Evolutionary conservation across 2,888 invertebrate genomes (phyloP), one percentile per base, ranked within the genome.

Genomic region (Homarus gammarus): DNA sequence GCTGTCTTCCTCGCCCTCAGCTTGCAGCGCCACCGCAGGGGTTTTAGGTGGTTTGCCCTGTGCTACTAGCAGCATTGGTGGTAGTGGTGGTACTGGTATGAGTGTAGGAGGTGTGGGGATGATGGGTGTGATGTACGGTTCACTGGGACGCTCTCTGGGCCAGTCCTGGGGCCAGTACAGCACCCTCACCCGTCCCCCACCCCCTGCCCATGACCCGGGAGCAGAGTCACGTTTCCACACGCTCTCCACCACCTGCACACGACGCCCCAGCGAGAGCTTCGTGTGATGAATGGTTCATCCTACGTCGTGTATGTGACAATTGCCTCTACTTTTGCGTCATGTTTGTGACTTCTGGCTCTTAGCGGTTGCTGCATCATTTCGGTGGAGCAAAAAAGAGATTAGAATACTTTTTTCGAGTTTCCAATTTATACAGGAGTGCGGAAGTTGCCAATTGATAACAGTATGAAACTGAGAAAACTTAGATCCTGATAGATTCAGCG

Each of bases 191-290:
- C 51, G 73, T n/a, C 84, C 84, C 12, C 84, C 84, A n/a, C 84
- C 84, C 2, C 84, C 75, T 0, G 56, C 84, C 38, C 75, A 84
- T 61, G 84, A 84, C 31, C 84, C 51, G 1, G 70, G 40, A 27
- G 75, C 44, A 27, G 84, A 56, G 10, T 27, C 84, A 8, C 73
- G 84, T 6, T 84, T 84, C 38, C 84, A 84, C 75, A 84, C 84
- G 12, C 84, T 75, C 27, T 84, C 84, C 1, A 22, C 84, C 15
- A 40, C 70, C 18, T 84, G 84, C 27, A 84, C 84, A 3, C 84
- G 84, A 61, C 73, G 84, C 27, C 83, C 83, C 36, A 83, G 83
- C 64, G 83, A 83, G 83, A 83, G 83, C 36, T 83, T 83, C 56
- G 83, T 83, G 72, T 83, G 72, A 83, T 49, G 61, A n/a, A 36